Conservation (phyloP, 2,888 invertebrate genomes). For the Drosophila imparisetae region DNA sequence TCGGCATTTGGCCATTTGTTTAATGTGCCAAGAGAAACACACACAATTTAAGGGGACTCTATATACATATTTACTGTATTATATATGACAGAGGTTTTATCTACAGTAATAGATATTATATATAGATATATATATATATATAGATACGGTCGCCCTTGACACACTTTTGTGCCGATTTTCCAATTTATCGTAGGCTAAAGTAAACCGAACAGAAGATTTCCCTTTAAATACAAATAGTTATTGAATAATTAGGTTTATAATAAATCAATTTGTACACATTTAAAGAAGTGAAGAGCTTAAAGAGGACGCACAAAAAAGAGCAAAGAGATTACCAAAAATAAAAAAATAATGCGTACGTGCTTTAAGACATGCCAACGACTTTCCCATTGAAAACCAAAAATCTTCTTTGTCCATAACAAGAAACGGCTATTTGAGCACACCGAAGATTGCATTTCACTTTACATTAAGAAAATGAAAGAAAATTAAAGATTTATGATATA, state of each 20-base stretch:
- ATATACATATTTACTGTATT: conserved; percentile 8
- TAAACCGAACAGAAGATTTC: background rate
- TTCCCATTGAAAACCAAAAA: conserved; percentile 3
- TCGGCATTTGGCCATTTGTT: conserved; percentile 37
- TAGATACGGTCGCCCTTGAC: conserved; percentile 48
- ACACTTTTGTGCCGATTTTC: conserved; percentile 24
- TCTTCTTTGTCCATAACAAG: background rate
- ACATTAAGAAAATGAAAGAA: background rate
- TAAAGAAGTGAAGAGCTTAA: conserved; percentile 1
- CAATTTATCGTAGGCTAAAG: background rate
- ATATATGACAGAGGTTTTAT: conserved; percentile 9
- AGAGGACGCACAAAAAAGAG: background rate
- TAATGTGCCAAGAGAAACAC: conserved; percentile 29
- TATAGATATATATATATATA: conserved; percentile 1
- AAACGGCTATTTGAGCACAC: background rate
- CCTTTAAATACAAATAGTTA: background rate
- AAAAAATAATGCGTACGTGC: conserved; percentile 33
- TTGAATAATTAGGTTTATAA: background rate
- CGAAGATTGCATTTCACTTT: background rate
- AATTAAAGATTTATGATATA: background rate
- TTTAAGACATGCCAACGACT: conserved; percentile 12
- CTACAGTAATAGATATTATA: conserved; percentile 12
- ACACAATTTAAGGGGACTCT: conserved; percentile 13
- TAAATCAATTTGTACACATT: background rate
- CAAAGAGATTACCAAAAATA: conserved; percentile 4